phyloP scores from a whole-genome alignment of 2,888 invertebrate genomes.

The Trachelus stipa region DNA sequence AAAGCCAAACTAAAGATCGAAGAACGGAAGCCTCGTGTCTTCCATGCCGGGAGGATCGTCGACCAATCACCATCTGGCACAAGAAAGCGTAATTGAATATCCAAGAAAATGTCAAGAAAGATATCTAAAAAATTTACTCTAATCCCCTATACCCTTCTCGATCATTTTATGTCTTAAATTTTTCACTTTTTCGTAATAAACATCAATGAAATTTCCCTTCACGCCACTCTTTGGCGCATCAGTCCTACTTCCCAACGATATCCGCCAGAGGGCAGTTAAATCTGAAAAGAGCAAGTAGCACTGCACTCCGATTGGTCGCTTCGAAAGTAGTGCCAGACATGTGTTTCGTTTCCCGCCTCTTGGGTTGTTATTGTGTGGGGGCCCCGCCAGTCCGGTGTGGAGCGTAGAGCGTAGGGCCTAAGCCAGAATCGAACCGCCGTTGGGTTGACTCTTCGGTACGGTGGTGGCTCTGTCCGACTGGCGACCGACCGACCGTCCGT shows the following conservation, averaged over 20 bases:
- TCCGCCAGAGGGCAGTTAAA: conserved; percentile 22
- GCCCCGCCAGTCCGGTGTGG: conserved; percentile 52
- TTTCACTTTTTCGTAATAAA: background rate
- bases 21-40: conserved; percentile 18
- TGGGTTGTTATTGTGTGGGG: conserved; percentile 54
- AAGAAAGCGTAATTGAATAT: background rate
- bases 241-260: background rate
- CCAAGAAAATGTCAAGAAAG: background rate
- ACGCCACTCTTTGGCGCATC: background rate
- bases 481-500: conserved; percentile 47
- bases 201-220: background rate
- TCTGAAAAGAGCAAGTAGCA: background rate
- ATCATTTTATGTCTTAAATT: background rate
- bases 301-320: conserved; percentile 52
- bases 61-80: conserved; percentile 12
- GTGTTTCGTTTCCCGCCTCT: conserved; percentile 64
- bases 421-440: conserved; percentile 57
- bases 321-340: conserved; percentile 62
- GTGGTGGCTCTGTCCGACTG: conserved; percentile 53
- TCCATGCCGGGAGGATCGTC: conserved; percentile 14
- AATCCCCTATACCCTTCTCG: background rate
- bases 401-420: conserved; percentile 46
- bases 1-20: conserved; percentile 10
- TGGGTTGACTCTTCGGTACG: conserved; percentile 48
- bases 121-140: background rate